Evolutionary conservation across 2,113 vertebrate species (phyloP).

Genomic region (Hirundichthys speculiger): DNA sequence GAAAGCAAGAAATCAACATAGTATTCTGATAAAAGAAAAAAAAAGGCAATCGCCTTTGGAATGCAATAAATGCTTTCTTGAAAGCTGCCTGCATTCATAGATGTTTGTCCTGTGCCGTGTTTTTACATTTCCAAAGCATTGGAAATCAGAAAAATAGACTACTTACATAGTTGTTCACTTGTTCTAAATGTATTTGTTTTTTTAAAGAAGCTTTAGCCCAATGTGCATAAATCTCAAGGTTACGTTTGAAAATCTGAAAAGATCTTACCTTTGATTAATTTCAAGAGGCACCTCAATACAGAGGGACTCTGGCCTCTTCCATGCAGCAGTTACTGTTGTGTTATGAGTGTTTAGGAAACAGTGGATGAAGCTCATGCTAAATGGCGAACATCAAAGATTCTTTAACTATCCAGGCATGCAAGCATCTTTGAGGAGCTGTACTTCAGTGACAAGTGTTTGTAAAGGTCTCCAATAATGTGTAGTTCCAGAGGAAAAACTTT

Average conservation of each 20-base stretch:
- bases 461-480: too few relatives aligned
- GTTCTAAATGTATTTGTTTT: slow-evolving; percentile 35
- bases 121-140: slow-evolving; percentile 34
- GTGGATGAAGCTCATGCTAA: too few relatives aligned
- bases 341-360: slow-evolving; percentile 32
- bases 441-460: too few relatives aligned
- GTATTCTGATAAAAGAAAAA: slow-evolving; percentile 29
- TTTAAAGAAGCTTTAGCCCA: slow-evolving; percentile 18
- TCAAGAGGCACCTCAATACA: slow-evolving; percentile 56
- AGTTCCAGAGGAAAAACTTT: too few relatives aligned
- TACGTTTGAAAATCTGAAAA: slow-evolving; percentile 40
- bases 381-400: too few relatives aligned
- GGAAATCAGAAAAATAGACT: slow-evolving; percentile 24
- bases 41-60: slow-evolving; percentile 36
- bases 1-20: slow-evolving; percentile 17
- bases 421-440: too few relatives aligned
- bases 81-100: slow-evolving; percentile 3
- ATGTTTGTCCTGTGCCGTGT: slow-evolving; percentile 21
- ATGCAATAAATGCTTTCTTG: slow-evolving; percentile 34
- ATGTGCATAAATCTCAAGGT: slow-evolving; percentile 51
- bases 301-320: slow-evolving; percentile 38
- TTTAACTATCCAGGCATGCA: too few relatives aligned
- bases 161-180: slow-evolving; percentile 27
- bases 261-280: slow-evolving; percentile 42
- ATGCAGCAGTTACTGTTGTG: slow-evolving; percentile 45